These are phyloP conservation scores for Sebastes elongatus DNA, from an alignment of 2,797 vertebrate genomes.

Conservation along the genomic window DNA sequence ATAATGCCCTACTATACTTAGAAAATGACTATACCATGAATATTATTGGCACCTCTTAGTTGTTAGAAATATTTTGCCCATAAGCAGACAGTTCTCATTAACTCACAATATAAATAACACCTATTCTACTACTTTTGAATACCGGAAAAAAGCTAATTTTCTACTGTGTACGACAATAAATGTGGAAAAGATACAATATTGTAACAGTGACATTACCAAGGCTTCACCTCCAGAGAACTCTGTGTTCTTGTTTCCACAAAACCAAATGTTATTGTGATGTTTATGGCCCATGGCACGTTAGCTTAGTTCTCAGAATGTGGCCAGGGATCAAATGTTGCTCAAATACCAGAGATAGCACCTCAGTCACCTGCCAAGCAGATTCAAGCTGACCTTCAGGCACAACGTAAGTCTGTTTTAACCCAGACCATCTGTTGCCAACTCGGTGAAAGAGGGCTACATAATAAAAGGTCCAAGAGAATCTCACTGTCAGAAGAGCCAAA, in stretches of 20 bases:
- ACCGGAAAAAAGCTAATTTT: neutral
- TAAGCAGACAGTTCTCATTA: neutral
- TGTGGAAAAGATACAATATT: neutral
- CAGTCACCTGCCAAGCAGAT: slow-evolving; percentile 25
- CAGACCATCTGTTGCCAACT: slow-evolving; percentile 15
- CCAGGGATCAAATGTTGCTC: slow-evolving; percentile 35
- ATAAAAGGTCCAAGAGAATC: neutral
- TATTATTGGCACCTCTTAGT: neutral
- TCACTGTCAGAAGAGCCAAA: neutral
- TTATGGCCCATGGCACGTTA: neutral
- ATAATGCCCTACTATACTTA: neutral
- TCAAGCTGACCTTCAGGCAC: slow-evolving; percentile 25
- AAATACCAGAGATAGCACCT: slow-evolving; percentile 35
- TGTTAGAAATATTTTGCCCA: neutral
- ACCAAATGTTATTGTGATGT: slow-evolving; percentile 13
- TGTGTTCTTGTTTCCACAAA: slow-evolving; percentile 13
- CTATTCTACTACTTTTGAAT: neutral
- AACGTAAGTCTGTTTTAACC: slow-evolving; percentile 6
- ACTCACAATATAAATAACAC: neutral
- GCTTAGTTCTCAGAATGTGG: slow-evolving; percentile 32
- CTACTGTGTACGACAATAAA: neutral
- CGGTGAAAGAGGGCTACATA: slow-evolving; percentile 2
- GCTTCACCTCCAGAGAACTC: neutral
- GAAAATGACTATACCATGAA: neutral
- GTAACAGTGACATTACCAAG: neutral